Base-by-base conservation (phyloP, 2,113 vertebrate species). In the Halichoerus grypus region DNA sequence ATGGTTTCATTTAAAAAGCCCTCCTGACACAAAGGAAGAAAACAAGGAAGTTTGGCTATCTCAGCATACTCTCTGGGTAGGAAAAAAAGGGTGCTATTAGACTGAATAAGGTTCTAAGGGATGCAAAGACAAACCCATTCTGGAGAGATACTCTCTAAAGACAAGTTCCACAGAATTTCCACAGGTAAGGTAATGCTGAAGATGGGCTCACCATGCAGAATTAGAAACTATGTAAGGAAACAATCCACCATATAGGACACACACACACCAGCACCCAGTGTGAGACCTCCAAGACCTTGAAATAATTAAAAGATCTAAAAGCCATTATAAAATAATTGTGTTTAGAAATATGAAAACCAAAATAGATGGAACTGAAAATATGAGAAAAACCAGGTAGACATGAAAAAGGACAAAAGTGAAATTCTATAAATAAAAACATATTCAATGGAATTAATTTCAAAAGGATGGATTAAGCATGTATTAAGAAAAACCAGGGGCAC, bases 401-500 rank as follows among this genome's bases (percentile, higher is more conserved):
- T 59, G 26, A 39, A 86, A 39, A 88, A 85, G 8, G 67, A 67
- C 22, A 63, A 72, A 87, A 63, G 21, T 51, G 22, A 71, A 87
- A 88, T 74, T 81, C 42, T 53, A 13, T 65, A 53, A 88, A 49
- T 49, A 80, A 61, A 82, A 36, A 59, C 26, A 77, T 83, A 53
- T 12, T 49, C 72, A 87, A 33, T 80, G 13, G 91, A 92, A 80
- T 71, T 95, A 80, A 85, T 87, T 80, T 87, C 55, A 42, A 92
- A 81, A 87, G 22, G 51, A 79, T n/a, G 51, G 14, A 80, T 72
- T 61, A 80, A 92, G 11, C 63, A 91, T 63, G 12, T 72, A 80
- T 51, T 61, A 61, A 33, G 49, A 80, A n/a, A 85, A 26, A 67
- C 21, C n/a, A 28, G 67, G 19, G 55, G 55, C 55, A 7, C 55